A percentile compares a stretch with the other conserved stretches of the same genome.
These are phyloP conservation scores for Caenorhabditis inopinata DNA, from an alignment of 1,140 invertebrate genomes.

Conservation along the genomic window DNA sequence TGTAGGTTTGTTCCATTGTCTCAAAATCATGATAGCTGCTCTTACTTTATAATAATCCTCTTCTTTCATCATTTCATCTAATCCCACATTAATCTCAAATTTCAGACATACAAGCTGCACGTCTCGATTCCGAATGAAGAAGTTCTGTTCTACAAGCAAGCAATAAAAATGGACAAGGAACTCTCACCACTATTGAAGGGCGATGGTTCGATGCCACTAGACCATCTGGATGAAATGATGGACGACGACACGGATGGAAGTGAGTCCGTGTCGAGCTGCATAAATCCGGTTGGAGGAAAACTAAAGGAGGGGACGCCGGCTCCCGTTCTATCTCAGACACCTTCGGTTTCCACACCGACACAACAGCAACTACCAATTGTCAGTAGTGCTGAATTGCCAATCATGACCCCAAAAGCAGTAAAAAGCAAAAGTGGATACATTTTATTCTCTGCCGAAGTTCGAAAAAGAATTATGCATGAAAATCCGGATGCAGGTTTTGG, in stretches of 20 bases:
- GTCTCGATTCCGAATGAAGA: slow-evolving; percentile 85
- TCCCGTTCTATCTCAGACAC: slow-evolving; percentile 52
- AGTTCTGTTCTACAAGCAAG: slow-evolving; percentile 81
- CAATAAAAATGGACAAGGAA: slow-evolving; percentile 75
- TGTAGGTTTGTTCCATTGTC: no score
- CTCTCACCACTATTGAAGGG: slow-evolving; percentile 70
- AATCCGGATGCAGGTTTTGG: slow-evolving; percentile 94
- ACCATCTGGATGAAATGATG: slow-evolving; percentile 72
- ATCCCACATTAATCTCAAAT: slow-evolving; percentile 40
- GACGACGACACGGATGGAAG: slow-evolving; percentile 68
- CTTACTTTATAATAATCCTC: not conserved
- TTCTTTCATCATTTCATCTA: no score
- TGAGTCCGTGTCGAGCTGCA: slow-evolving; percentile 55
- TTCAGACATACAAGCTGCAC: slow-evolving; percentile 79
- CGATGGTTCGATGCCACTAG: slow-evolving; percentile 70
- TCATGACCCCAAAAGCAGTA: slow-evolving; percentile 69
- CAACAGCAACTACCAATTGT: not conserved
- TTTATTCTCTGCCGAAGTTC: slow-evolving; percentile 91
- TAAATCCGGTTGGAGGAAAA: slow-evolving; percentile 51
- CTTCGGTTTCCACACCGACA: not conserved
- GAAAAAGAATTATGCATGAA: slow-evolving; percentile 80
- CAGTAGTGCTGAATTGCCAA: slow-evolving; percentile 56
- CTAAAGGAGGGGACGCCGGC: slow-evolving; percentile 57
- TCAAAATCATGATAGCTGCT: not conserved
- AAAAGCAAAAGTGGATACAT: slow-evolving; percentile 86